Evolutionary conservation across 2,113 vertebrate genomes (phyloP).

Genomic region (Climacteris rufus): DNA sequence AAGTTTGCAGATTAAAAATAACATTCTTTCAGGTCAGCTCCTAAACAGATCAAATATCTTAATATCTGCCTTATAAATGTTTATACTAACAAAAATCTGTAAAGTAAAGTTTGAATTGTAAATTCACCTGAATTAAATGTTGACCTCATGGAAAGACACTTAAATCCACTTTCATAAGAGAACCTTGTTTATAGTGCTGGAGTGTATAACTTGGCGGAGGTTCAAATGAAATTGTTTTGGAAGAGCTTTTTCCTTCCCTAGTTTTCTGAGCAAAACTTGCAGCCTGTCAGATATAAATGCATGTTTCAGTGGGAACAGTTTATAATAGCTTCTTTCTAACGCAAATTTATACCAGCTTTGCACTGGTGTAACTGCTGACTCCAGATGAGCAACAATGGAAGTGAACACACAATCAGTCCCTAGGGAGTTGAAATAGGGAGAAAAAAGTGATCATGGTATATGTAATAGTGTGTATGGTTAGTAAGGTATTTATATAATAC

Average conservation of each 20-base stretch:
- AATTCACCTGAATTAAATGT: background rate
- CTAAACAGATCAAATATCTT: background rate
- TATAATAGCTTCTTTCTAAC: background rate
- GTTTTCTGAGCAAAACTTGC: background rate
- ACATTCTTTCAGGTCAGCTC: background rate
- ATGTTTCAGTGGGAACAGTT: background rate
- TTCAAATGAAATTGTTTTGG: constrained; percentile 7
- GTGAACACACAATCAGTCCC: background rate
- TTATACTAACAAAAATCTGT: background rate
- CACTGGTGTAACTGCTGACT: background rate
- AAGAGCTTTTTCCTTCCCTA: background rate
- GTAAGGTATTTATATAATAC: background rate
- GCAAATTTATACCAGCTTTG: background rate
- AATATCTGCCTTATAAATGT: background rate
- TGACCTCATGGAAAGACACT: background rate
- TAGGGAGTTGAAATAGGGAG: background rate
- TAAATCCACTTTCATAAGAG: background rate
- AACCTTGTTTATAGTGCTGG: background rate
- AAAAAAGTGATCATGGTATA: background rate
- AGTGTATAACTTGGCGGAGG: constrained; percentile 13
- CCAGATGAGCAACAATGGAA: background rate
- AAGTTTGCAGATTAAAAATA: background rate
- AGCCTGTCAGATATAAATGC: background rate
- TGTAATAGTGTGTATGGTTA: background rate
- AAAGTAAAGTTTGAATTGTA: background rate